A percentile compares a stretch with the other conserved stretches of the same genome.
These are phyloP conservation scores for Plebejus melissa DNA, from an alignment of 2,888 invertebrate species.

Conservation along the genomic window DNA sequence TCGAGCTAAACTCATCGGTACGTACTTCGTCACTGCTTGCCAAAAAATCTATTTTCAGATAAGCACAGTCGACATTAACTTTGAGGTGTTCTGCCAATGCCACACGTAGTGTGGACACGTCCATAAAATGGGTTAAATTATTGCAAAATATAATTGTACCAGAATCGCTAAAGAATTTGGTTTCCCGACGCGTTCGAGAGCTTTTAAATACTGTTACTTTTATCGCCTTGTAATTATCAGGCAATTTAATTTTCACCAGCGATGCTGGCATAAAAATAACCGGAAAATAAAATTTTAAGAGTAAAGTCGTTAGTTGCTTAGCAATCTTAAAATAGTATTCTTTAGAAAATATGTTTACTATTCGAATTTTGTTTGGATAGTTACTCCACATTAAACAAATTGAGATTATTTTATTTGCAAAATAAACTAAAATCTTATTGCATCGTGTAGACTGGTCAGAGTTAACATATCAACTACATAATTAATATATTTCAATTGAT, in stretches of 20 bases:
- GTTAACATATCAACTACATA: background rate
- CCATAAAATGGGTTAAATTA: conserved; percentile 22
- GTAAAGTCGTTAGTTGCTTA: background rate
- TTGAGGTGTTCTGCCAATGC: conserved; percentile 42
- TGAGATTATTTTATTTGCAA: background rate
- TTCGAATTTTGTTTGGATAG: background rate
- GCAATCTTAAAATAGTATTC: conserved; percentile 8
- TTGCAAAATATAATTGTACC: conserved; percentile 24
- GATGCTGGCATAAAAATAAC: conserved; percentile 7
- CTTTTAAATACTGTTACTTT: conserved; percentile 19
- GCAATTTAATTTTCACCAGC: conserved; percentile 14
- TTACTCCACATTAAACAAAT: background rate
- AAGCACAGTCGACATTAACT: conserved; percentile 39
- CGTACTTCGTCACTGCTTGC: conserved; percentile 41
- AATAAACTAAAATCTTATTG: background rate
- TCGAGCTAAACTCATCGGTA: conserved; percentile 39
- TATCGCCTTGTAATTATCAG: conserved; percentile 26
- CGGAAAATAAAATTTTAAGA: background rate
- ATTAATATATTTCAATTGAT: background rate
- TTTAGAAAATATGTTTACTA: background rate
- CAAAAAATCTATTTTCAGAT: conserved; percentile 43
- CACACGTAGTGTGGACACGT: conserved; percentile 30
- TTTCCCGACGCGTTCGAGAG: conserved; percentile 11
- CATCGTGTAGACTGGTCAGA: background rate
- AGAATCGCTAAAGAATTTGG: conserved; percentile 19